These are phyloP conservation scores for Boleophthalmus pectinirostris DNA, from an alignment of 2,113 vertebrate genomes.

Conservation along the genomic window DNA sequence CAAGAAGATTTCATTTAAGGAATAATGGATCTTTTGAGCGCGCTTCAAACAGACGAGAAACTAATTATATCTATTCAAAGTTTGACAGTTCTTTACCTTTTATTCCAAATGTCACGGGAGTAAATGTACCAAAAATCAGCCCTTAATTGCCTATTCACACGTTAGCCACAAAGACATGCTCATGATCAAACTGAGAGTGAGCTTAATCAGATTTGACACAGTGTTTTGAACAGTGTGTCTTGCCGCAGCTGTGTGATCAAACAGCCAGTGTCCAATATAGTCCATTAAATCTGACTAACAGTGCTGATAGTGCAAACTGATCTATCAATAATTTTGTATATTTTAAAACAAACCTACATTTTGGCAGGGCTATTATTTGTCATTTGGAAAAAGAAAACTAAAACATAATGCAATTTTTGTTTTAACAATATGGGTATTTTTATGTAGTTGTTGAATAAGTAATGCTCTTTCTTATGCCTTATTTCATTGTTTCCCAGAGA, in stretches of 20 bases:
- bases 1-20: constrained; percentile 19
- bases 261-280: too few species aligned
- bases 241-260: not conserved
- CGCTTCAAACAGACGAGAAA: not conserved
- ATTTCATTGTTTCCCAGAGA: too few species aligned
- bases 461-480: too few species aligned
- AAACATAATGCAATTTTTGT: too few species aligned
- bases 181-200: not conserved
- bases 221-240: constrained; percentile 20
- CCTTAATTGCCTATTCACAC: not conserved
- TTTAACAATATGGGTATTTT: too few species aligned
- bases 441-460: too few species aligned
- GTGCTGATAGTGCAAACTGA: too few species aligned
- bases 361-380: too few species aligned
- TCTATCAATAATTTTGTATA: too few species aligned
- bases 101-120: constrained; percentile 13
- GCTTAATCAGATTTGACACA: not conserved
- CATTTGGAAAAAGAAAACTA: too few species aligned
- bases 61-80: constrained; percentile 12
- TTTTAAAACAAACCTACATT: too few species aligned
- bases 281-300: too few species aligned
- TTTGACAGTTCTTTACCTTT: constrained; percentile 8
- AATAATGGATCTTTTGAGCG: constrained; percentile 6
- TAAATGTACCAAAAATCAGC: not conserved
- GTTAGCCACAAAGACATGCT: not conserved